Evolutionary conservation across 2,888 invertebrate species (phyloP).

Genomic region (Latrodectus hesperus): DNA sequence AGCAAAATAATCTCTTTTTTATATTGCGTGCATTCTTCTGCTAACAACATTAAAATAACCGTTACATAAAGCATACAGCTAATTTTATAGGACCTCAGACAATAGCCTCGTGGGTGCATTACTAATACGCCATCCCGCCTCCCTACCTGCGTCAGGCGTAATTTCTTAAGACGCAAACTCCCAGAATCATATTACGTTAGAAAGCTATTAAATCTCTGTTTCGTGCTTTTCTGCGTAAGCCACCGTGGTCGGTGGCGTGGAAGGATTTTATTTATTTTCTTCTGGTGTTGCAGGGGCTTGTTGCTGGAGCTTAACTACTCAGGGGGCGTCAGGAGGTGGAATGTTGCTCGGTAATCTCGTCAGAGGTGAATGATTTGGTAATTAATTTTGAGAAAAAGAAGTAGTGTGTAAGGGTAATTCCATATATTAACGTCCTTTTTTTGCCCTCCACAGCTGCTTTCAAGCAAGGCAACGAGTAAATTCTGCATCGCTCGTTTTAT

Average conservation of each 20-base stretch:
- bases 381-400: constrained; percentile 35
- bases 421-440: too few relatives aligned
- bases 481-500: too few relatives aligned
- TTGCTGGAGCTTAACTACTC: constrained; percentile 11
- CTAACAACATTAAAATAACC: constrained; percentile 42
- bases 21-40: background rate
- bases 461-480: too few relatives aligned
- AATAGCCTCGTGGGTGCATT: constrained; percentile 42
- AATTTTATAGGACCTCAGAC: constrained; percentile 41
- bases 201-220: constrained; percentile 36
- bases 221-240: background rate
- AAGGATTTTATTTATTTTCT: constrained; percentile 14
- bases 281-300: background rate
- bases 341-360: constrained; percentile 37
- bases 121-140: background rate
- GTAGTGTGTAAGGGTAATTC: too few relatives aligned
- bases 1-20: background rate
- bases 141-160: constrained; percentile 28
- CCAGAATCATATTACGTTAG: constrained; percentile 25
- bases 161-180: constrained; percentile 30
- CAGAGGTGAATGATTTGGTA: constrained; percentile 45
- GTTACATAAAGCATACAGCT: constrained; percentile 19
- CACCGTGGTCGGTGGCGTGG: background rate
- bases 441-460: too few relatives aligned
- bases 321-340: background rate